Conservation (phyloP, 2,888 invertebrate species). For the Drosophila tanythrix region DNA sequence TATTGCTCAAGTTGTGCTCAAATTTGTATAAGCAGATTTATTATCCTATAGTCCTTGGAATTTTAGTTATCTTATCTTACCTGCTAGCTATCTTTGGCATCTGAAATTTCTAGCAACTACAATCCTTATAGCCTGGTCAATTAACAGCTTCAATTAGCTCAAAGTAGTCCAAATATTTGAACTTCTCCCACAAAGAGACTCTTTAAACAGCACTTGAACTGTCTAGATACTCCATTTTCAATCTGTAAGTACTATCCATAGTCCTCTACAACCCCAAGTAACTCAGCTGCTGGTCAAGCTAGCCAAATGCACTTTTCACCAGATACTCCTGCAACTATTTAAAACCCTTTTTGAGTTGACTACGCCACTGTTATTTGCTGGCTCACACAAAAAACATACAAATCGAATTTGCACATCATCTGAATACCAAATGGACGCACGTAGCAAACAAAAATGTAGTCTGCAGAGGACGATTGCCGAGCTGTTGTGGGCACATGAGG, state of each 20-base stretch:
- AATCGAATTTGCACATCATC: conserved; percentile 84
- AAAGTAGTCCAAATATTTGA: background rate
- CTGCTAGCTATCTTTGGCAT: too few species aligned
- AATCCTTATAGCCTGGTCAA: background rate
- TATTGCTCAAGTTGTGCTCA: too few species aligned
- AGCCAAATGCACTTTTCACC: background rate
- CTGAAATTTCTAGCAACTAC: too few species aligned
- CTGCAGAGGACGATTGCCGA: conserved; percentile 31
- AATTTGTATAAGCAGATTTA: too few species aligned
- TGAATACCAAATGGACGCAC: conserved; percentile 84
- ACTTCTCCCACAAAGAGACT: rapidly evolving
- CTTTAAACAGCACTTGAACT: background rate
- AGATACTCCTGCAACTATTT: background rate
- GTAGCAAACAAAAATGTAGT: conserved; percentile 62
- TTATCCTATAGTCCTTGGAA: too few species aligned
- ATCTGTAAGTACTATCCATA: background rate
- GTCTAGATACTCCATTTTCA: background rate
- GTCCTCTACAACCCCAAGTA: background rate
- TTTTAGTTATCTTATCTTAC: too few species aligned
- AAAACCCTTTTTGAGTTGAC: conserved; percentile 4
- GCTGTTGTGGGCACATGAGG: conserved; percentile 34
- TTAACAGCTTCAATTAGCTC: background rate
- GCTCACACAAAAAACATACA: conserved; percentile 64
- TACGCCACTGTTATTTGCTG: conserved; percentile 51
- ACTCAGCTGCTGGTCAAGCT: conserved; percentile 12